Evolutionary conservation across 1,140 invertebrate species (phyloP).

Genomic region (Drosophila pruinosa): DNA sequence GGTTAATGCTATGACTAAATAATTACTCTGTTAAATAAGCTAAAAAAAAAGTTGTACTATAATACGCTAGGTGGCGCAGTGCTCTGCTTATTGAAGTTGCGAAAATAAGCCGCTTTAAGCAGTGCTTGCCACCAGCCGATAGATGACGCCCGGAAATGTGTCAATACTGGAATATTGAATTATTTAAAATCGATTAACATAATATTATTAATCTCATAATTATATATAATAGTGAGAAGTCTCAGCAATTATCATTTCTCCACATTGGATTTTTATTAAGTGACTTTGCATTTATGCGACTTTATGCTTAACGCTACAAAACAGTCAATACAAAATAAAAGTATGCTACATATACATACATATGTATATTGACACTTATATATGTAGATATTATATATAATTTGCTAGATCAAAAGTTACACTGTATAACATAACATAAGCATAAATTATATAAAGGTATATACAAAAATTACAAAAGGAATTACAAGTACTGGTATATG

Average conservation of each 20-base stretch:
- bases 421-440: slow-evolving; percentile 3
- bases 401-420: slow-evolving; percentile 12
- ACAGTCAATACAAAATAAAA: slow-evolving; percentile 55
- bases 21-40: too few species aligned
- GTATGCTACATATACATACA: slow-evolving; percentile 26
- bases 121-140: too few species aligned
- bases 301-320: slow-evolving; percentile 42
- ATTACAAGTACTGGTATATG: slow-evolving; percentile 46
- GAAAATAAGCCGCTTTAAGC: too few species aligned
- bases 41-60: too few species aligned
- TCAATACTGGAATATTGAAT: too few species aligned
- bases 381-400: slow-evolving; percentile 11
- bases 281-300: slow-evolving; percentile 45
- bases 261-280: slow-evolving; percentile 51
- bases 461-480: slow-evolving; percentile 36
- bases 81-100: too few species aligned
- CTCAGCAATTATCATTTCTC: not conserved
- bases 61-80: too few species aligned
- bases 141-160: too few species aligned
- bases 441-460: slow-evolving; percentile 21
- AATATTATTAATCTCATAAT: too few species aligned
- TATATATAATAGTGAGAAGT: too few species aligned
- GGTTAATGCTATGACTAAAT: too few species aligned
- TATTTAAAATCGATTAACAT: too few species aligned
- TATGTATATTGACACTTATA: slow-evolving; percentile 21